A percentile compares a stretch with the other conserved stretches of the same genome.
phyloP scores from a whole-genome alignment of 2,113 vertebrate species.

The Lasiurus borealis region DNA sequence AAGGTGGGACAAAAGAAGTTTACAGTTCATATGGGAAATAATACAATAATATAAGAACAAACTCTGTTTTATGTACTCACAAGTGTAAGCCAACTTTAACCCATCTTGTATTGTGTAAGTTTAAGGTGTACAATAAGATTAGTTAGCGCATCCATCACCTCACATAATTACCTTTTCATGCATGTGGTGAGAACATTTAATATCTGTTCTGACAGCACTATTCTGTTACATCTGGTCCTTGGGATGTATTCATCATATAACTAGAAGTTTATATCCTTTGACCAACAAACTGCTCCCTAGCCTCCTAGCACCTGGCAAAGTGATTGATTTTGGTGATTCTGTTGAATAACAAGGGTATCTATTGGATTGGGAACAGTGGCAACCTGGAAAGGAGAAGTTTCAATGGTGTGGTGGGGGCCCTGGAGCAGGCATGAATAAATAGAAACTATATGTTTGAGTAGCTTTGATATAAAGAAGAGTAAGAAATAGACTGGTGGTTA shows the following conservation, averaged over 20 bases:
- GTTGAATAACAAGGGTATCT: neutral
- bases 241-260: neutral
- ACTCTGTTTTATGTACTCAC: too few relatives aligned
- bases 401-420: accelerated
- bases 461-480: neutral
- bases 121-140: neutral
- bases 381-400: neutral
- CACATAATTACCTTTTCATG: neutral
- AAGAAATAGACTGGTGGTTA: neutral
- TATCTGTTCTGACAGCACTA: too few relatives aligned
- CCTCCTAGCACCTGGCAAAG: neutral
- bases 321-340: neutral
- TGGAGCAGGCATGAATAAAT: neutral
- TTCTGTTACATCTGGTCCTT: too few relatives aligned
- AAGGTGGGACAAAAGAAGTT: neutral
- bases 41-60: neutral
- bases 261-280: neutral
- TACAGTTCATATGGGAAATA: neutral
- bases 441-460: neutral
- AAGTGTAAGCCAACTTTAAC: neutral
- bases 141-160: neutral
- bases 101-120: neutral
- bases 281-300: neutral
- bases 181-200: neutral
- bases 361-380: neutral